Percentiles rank a stretch among this genome's conserved stretches.
These are phyloP conservation scores for Gobio gobio DNA, from an alignment of 2,113 vertebrate genomes.

Conservation along the genomic window DNA sequence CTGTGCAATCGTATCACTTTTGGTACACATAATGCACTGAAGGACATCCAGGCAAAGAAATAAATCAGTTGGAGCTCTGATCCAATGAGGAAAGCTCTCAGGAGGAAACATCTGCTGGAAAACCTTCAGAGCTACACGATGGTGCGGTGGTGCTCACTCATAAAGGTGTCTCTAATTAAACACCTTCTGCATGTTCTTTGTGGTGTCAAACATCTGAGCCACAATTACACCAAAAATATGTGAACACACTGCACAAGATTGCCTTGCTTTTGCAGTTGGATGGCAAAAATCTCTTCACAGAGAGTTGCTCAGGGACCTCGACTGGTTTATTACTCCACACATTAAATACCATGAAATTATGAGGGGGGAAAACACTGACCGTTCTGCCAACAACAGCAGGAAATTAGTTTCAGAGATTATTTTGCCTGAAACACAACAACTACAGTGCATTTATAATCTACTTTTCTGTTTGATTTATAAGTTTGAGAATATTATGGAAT, in stretches of 20 bases:
- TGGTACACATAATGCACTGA: constrained; percentile 9
- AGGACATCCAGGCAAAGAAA: constrained; percentile 34
- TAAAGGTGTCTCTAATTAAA: constrained; percentile 55
- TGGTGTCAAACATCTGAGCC: constrained; percentile 47
- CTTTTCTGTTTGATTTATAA: not conserved
- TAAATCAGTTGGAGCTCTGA: constrained; percentile 51
- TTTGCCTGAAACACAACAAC: not conserved
- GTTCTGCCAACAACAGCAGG: not conserved
- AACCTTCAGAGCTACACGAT: constrained; percentile 41
- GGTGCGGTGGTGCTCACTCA: constrained; percentile 37
- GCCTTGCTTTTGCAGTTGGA: not conserved
- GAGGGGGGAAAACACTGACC: not conserved
- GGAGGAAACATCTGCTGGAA: constrained; percentile 61
- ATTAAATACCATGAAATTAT: not conserved
- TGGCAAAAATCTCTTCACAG: not conserved
- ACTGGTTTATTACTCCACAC: not conserved
- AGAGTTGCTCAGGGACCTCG: not conserved
- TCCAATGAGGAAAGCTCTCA: constrained; percentile 55
- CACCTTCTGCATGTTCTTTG: constrained; percentile 46
- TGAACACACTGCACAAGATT: constrained; percentile 48
- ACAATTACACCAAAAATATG: constrained; percentile 58
- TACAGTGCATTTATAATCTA: not conserved
- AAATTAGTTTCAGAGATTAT: constrained; percentile 19
- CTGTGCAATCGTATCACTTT: not conserved
- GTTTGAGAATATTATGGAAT: not conserved